Base-by-base conservation (phyloP, 2,797 vertebrate species). In the Xerus rutilus region DNA sequence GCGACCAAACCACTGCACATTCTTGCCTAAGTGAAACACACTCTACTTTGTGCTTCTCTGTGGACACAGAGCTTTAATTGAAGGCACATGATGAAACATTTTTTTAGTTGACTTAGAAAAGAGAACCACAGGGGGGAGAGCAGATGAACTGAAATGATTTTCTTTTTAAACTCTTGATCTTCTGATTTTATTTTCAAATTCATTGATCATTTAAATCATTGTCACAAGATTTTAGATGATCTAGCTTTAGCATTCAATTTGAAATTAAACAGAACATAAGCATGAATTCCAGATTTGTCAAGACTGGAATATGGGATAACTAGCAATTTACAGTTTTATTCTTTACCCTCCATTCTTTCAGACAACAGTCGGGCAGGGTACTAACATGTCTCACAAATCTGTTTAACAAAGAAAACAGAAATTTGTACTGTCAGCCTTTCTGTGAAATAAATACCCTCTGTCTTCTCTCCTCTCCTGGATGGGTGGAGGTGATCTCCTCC, bases 121-220 rank as follows among this genome's bases (percentile, higher is more conserved):
- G 86, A 97, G 92, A 96, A 89, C 12, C 82, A 91, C 20, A 20
- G 39, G 54, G 12, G n/a, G 96, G 88, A 91, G 18, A 90, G 18
- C n/a, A 10, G 85, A 70, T 70, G 90, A 85, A 95, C 96, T 79
- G 72, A 72, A 94, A 92, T 87, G 54, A 77, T 86, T 94, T 96
- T 96, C 84, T 93, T 94, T 88, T 89, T 49, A 94, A 97, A 81
- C 47, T 87, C 77, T 96, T 76, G 12, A 92, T 91, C 95, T 97
- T 86, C 87, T 67, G 32, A 25, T 3, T 52, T 81, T 83, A 76
- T 86, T 94, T 94, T 93, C 74, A 47, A 83, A 64, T 67, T 86
- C 57, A 85, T 30, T 89, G 74, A 43, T 81, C 59, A 54, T 83
- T 91, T 87, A 92, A 83, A 47, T 84, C 21, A 25, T 72, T 89